phyloP scores from a whole-genome alignment of 2,113 vertebrate genomes.

The Gorsachius goisagi region DNA sequence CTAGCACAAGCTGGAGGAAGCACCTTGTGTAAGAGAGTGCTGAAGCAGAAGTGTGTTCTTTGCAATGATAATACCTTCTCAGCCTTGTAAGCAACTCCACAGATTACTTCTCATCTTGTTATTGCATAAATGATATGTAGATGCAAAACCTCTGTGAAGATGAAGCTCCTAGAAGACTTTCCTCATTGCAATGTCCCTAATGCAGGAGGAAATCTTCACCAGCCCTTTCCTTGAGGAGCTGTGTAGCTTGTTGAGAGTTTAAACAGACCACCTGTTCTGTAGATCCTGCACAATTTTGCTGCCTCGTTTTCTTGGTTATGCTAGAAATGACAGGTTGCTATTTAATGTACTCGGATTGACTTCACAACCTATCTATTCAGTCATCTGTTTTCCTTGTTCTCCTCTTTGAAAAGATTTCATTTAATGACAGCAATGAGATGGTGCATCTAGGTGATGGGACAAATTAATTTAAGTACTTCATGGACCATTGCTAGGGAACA shows the following conservation, averaged over 20 bases:
- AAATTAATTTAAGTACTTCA: not conserved
- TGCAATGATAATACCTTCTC: not conserved
- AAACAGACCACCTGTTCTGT: not conserved
- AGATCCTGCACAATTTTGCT: not conserved
- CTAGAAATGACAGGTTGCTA: not conserved
- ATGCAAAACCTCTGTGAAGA: not conserved
- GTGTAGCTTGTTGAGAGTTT: not conserved
- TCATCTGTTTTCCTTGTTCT: not conserved
- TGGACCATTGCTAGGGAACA: not conserved
- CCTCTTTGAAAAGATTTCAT: not conserved
- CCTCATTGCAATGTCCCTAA: not conserved
- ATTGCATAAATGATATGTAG: not conserved
- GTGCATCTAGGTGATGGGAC: not conserved
- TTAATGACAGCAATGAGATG: not conserved
- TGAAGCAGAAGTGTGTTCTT: not conserved
- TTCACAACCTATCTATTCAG: not conserved
- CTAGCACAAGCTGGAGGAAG: not conserved
- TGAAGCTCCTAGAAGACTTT: not conserved
- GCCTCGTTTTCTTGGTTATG: conserved; percentile 8
- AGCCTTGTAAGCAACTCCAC: not conserved
- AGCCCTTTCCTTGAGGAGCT: not conserved
- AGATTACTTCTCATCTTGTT: not conserved
- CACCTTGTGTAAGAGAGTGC: not conserved
- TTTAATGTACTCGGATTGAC: not conserved
- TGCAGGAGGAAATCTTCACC: not conserved